Evolutionary conservation across 1,140 invertebrate species (phyloP).

Genomic region (Pachypeltis micranthus): DNA sequence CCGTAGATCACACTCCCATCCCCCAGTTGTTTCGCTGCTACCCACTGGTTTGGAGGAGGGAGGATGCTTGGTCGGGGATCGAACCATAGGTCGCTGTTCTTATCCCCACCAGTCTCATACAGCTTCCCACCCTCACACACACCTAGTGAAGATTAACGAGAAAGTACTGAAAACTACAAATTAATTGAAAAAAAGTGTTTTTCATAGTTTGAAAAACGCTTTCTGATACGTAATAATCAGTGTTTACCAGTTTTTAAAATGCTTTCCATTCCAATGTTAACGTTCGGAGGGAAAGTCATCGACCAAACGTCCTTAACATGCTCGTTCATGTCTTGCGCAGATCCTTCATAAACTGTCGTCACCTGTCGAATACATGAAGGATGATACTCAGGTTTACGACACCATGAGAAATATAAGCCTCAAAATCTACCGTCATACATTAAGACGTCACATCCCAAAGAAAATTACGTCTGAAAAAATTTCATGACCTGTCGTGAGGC

Average conservation of each 20-base stretch:
- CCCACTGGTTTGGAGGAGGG: no score
- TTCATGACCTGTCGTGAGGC: not conserved
- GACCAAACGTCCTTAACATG: not conserved
- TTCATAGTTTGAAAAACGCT: not conserved
- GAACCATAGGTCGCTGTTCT: no score
- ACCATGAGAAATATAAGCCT: not conserved
- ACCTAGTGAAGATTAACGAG: no score
- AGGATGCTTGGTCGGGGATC: no score
- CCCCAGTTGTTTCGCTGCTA: no score
- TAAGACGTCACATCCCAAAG: not conserved
- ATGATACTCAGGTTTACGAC: not conserved
- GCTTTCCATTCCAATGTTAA: not conserved
- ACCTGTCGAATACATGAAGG: not conserved
- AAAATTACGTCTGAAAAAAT: not conserved
- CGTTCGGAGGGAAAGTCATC: not conserved
- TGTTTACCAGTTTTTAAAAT: not conserved
- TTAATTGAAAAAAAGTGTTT: not conserved
- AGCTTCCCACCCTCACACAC: no score
- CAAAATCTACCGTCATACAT: not conserved
- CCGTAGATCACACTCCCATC: no score
- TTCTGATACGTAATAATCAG: not conserved
- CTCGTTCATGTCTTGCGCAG: not conserved
- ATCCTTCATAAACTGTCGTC: constrained; percentile 3
- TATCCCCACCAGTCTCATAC: no score
- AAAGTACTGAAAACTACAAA: not conserved